Evolutionary conservation across 2,888 invertebrate genomes (phyloP).

Genomic region (Steromphala cineraria): DNA sequence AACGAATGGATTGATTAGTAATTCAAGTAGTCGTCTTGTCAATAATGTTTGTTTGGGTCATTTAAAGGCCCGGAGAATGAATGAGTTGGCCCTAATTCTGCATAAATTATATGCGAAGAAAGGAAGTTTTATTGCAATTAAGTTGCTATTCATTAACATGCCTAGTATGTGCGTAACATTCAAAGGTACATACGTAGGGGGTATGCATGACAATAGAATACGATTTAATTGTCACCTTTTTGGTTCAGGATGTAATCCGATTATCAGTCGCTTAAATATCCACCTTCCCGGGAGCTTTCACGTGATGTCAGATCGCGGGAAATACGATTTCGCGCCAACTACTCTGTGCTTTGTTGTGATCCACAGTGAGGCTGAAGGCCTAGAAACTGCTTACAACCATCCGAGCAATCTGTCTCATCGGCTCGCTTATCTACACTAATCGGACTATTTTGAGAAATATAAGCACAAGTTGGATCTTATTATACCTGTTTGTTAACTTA

Average conservation of each 20-base stretch:
- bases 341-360: conserved; percentile 59
- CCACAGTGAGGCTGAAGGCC: conserved; percentile 22
- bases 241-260: conserved; percentile 2
- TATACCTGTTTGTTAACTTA: not conserved
- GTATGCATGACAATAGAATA: not conserved
- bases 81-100: conserved; percentile 13
- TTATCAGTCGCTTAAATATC: conserved; percentile 24
- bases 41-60: too few relatives aligned
- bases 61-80: not conserved
- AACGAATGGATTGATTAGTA: too few relatives aligned
- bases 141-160: too few relatives aligned
- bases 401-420: conserved; percentile 15
- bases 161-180: not conserved
- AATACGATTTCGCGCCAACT: conserved; percentile 74
- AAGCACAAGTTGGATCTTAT: not conserved
- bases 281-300: conserved; percentile 38
- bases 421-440: not conserved
- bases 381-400: not conserved
- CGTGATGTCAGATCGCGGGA: conserved; percentile 70
- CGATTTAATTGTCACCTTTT: not conserved
- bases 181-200: too few relatives aligned
- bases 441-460: not conserved
- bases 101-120: not conserved
- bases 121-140: not conserved
- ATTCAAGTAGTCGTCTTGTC: too few relatives aligned